These are phyloP conservation scores for Orthosia gracilis DNA, from an alignment of 2,888 invertebrate species.

Conservation along the genomic window DNA sequence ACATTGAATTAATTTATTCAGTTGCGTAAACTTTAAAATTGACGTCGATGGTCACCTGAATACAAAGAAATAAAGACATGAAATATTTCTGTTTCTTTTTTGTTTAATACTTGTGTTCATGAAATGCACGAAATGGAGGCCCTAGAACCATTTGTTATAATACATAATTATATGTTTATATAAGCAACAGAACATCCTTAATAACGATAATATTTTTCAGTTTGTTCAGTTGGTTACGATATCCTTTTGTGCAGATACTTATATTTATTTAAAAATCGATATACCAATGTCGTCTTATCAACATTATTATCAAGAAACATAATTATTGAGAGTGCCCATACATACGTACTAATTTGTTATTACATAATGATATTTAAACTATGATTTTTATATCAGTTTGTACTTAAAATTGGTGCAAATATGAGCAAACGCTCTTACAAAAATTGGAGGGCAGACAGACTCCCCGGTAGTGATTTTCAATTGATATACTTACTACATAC, in stretches of 20 bases:
- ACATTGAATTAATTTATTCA: constrained; percentile 82
- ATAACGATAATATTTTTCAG: constrained; percentile 21
- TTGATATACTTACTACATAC: not conserved
- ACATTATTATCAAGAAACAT: constrained; percentile 6
- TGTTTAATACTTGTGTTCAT: constrained; percentile 5
- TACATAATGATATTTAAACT: not conserved
- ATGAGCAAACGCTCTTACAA: no score
- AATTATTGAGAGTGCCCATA: not conserved
- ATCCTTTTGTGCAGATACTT: constrained; percentile 21
- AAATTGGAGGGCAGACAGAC: not conserved
- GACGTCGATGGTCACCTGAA: constrained; percentile 41
- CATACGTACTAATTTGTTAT: not conserved
- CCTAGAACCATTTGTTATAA: not conserved
- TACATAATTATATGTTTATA: not conserved
- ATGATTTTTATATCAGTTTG: not conserved
- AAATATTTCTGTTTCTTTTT: not conserved
- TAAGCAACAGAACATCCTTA: constrained; percentile 2
- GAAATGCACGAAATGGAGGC: not conserved
- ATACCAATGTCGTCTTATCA: not conserved
- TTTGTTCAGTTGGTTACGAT: constrained; percentile 49
- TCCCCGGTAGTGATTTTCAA: not conserved
- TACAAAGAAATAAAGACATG: constrained; percentile 9
- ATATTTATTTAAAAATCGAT: constrained; percentile 8
- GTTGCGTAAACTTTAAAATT: constrained; percentile 74
- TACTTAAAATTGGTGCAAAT: no score